Percentiles rank a stretch among this genome's conserved stretches.
phyloP scores from a whole-genome alignment of 1,140 invertebrate species.

The Micrasema longulum region DNA sequence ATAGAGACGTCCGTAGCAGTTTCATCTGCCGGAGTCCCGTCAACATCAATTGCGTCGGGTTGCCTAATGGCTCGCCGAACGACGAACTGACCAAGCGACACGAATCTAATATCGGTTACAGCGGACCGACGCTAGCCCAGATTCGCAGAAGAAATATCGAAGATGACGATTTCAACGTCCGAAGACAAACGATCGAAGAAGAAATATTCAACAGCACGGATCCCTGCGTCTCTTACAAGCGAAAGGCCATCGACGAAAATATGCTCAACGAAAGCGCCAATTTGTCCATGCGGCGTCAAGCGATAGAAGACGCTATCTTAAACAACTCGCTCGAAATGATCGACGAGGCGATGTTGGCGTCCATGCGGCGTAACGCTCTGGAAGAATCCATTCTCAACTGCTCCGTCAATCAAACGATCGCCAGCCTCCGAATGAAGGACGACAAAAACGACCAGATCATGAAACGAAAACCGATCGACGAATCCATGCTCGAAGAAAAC shows the following conservation, averaged over 20 bases:
- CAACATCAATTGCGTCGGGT: conserved; percentile 12
- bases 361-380: conserved; percentile 6
- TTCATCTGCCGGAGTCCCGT: conserved; percentile 6
- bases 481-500: conserved; percentile 31
- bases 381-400: conserved; percentile 27
- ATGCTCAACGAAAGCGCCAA: conserved; percentile 24
- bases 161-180: conserved; percentile 13
- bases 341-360: conserved; percentile 7
- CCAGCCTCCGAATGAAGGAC: conserved; percentile 15
- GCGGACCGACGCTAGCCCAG: conserved; percentile 11
- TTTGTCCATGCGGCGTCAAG: conserved; percentile 17
- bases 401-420: conserved; percentile 26
- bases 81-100: neutral
- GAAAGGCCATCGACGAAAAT: conserved; percentile 32
- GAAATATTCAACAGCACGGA: conserved; percentile 6
- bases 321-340: conserved; percentile 37
- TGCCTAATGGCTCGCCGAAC: neutral
- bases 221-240: conserved; percentile 12
- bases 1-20: neutral
- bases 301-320: conserved; percentile 40
- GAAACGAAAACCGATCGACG: conserved; percentile 32
- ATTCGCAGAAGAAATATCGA: conserved; percentile 4
- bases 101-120: neutral
- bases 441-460: conserved; percentile 22
- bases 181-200: conserved; percentile 29